Percentiles rank a stretch among this genome's conserved stretches.
phyloP scores from a whole-genome alignment of 2,113 vertebrate genomes.

The Myxocyprinus asiaticus region DNA sequence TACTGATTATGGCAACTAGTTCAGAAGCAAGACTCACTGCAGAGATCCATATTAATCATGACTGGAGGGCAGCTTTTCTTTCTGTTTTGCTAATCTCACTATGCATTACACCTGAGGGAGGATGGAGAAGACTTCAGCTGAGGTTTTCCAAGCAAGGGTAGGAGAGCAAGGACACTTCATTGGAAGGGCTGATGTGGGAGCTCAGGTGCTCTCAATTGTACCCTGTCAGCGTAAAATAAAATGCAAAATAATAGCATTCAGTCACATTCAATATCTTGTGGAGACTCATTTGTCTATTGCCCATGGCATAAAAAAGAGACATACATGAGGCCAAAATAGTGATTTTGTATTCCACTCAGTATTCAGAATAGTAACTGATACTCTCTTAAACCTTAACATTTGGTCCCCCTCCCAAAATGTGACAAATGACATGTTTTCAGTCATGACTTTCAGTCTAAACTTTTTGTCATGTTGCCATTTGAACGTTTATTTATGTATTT shows the following conservation, averaged over 20 bases:
- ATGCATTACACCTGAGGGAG: background rate
- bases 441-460: no score
- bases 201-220: background rate
- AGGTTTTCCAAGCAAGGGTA: conserved; percentile 36
- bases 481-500: no score
- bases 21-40: conserved; percentile 65
- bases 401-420: no score
- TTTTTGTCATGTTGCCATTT: no score
- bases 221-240: background rate
- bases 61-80: conserved; percentile 68
- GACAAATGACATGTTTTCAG: no score
- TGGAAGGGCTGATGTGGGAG: conserved; percentile 9
- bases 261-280: background rate
- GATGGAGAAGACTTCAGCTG: background rate
- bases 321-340: no score
- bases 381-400: no score
- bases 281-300: no score
- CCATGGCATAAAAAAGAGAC: no score
- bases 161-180: conserved; percentile 47
- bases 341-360: no score
- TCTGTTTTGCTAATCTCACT: conserved; percentile 27
- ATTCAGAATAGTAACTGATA: no score
- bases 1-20: conserved; percentile 71
- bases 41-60: conserved; percentile 68
- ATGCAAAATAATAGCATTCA: background rate